A percentile compares a stretch with the other conserved stretches of the same genome.
Conservation (phyloP, 2,797 vertebrate genomes). For the Arnoldichthys spilopterus region DNA sequence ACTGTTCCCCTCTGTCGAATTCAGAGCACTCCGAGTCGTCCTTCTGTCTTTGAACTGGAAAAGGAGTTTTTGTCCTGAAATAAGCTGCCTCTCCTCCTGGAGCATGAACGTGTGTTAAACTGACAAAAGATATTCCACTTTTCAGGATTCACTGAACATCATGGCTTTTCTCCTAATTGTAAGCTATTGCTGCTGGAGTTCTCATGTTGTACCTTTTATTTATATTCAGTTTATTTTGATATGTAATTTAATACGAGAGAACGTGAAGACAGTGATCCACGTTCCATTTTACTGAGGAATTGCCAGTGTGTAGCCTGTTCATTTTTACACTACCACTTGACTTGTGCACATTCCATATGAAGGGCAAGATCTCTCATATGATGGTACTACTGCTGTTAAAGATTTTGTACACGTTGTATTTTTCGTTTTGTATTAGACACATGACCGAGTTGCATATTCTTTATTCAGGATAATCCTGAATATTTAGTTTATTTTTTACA, state of each 20-base stretch:
- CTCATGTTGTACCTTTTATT: slow-evolving; percentile 70
- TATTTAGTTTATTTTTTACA: not conserved
- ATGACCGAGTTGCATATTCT: not conserved
- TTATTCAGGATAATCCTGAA: not conserved
- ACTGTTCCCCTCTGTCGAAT: slow-evolving; percentile 88
- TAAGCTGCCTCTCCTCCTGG: slow-evolving; percentile 45
- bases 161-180: slow-evolving; percentile 71
- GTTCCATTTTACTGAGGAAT: slow-evolving; percentile 63
- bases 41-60: slow-evolving; percentile 86
- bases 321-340: slow-evolving; percentile 34
- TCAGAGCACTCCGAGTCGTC: slow-evolving; percentile 78
- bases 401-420: not conserved
- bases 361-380: not conserved
- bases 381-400: slow-evolving; percentile 12
- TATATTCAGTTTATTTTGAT: slow-evolving; percentile 81
- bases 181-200: slow-evolving; percentile 76
- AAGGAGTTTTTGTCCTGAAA: slow-evolving; percentile 87
- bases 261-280: slow-evolving; percentile 62
- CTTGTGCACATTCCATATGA: slow-evolving; percentile 24
- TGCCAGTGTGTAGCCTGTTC: slow-evolving; percentile 24
- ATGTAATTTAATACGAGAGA: slow-evolving; percentile 82
- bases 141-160: slow-evolving; percentile 26
- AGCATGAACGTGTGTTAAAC: slow-evolving; percentile 7
- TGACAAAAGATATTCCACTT: slow-evolving; percentile 10
- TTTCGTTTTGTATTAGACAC: not conserved